Evolutionary conservation across 2,888 invertebrate species (phyloP), one percentile per base, ranked within the genome.

Genomic region (Chesias legatella): DNA sequence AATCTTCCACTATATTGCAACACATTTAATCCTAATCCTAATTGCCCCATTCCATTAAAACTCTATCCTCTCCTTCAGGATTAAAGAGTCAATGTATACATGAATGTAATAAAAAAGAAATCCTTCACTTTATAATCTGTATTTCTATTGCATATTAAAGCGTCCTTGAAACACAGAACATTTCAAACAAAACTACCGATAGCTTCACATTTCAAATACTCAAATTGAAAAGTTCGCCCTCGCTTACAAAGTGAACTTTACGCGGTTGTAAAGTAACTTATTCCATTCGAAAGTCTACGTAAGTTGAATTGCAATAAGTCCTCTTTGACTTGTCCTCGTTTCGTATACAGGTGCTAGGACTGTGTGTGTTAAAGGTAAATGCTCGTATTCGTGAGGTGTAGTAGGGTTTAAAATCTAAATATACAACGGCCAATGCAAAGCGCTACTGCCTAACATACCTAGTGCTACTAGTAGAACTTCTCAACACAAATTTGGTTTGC

Each of bases 351-450:
- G 58, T 52, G 60, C 48, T 56, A 59, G 54, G 54, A 58, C 60
- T 60, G 50, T 35, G 53, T 58, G 47, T 58, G 61, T 60, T 53
- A 55, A 60, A 63, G 53, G 58, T 56, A 67, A 67, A 70, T 45
- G 52, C 51, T 38, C 38, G 35, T 48, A 7, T 17, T 17, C 5
- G 13, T 17, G 13, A 17, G 13, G 13, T 17, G 13, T 17, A 17
- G 3, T 17, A 17, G n/a, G n/a, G n/a, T n/a, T n/a, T n/a, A n/a
- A n/a, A 17, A 2, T 17, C 13, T 17, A 17, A 17, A 17, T n/a
- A n/a, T n/a, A n/a, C n/a, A n/a, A n/a, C n/a, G n/a, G n/a, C n/a
- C n/a, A n/a, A n/a, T n/a, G n/a, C n/a, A n/a, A n/a, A n/a, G n/a
- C n/a, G n/a, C n/a, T n/a, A n/a, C n/a, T n/a, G n/a, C n/a, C n/a